A percentile compares a stretch with the other conserved stretches of the same genome.
These are phyloP conservation scores for Hesperia comma DNA, from an alignment of 2,888 invertebrate genomes.

Conservation along the genomic window DNA sequence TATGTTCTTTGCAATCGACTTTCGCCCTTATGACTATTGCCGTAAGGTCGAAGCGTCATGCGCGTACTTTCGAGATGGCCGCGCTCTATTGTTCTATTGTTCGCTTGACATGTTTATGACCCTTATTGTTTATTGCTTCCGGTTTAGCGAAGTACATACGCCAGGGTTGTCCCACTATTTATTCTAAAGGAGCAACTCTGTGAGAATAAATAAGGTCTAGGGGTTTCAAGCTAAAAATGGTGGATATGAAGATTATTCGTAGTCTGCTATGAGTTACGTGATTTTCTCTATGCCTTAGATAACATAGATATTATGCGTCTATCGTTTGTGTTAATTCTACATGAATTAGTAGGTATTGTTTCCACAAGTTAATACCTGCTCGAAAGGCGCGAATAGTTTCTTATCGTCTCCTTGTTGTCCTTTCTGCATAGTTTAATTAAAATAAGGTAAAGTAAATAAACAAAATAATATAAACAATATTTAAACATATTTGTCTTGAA, in stretches of 20 bases:
- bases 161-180: too few relatives aligned
- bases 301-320: not conserved
- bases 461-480: conserved; percentile 7
- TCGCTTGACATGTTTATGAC: too few relatives aligned
- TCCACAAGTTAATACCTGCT: conserved; percentile 86
- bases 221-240: too few relatives aligned
- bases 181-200: too few relatives aligned
- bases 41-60: too few relatives aligned
- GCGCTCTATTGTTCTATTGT: too few relatives aligned
- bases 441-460: conserved; percentile 45
- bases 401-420: conserved; percentile 92
- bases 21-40: too few relatives aligned
- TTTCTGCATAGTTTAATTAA: conserved; percentile 76
- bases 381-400: conserved; percentile 90
- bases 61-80: too few relatives aligned
- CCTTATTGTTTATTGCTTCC: too few relatives aligned
- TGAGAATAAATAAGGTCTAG: too few relatives aligned
- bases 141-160: too few relatives aligned
- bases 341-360: conserved; percentile 29
- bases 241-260: not conserved
- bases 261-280: not conserved
- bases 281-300: not conserved
- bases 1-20: too few relatives aligned
- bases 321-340: conserved; percentile 8
- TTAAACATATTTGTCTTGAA: not conserved